phyloP scores from a whole-genome alignment of 2,888 invertebrate species.

The Germaria angustata region DNA sequence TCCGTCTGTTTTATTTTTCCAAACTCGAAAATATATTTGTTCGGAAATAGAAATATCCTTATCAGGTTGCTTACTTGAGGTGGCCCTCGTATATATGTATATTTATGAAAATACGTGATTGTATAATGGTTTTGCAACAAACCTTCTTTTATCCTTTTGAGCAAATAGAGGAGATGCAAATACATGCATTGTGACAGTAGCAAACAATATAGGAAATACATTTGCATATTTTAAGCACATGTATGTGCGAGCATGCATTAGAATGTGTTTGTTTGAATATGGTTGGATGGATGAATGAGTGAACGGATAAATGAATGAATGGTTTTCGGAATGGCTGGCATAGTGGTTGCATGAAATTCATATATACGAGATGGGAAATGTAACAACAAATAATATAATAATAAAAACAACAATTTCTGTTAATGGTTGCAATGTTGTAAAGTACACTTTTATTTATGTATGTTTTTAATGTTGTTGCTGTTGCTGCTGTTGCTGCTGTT shows the following conservation, averaged over 20 bases:
- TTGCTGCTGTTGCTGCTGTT: background rate
- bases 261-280: background rate
- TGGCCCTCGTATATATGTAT: background rate
- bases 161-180: slow-evolving; percentile 10
- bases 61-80: too few species aligned
- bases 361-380: background rate
- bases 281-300: slow-evolving; percentile 11
- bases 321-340: background rate
- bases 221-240: background rate
- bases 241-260: too few species aligned
- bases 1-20: too few species aligned
- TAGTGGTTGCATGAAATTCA: slow-evolving; percentile 15
- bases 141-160: slow-evolving; percentile 28
- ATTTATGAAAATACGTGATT: background rate
- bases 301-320: slow-evolving; percentile 8
- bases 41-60: too few species aligned
- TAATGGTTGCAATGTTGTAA: slow-evolving; percentile 53
- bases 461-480: background rate
- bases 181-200: slow-evolving; percentile 8
- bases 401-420: slow-evolving; percentile 7
- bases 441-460: slow-evolving; percentile 45
- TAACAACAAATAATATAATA: background rate
- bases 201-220: slow-evolving; percentile 31
- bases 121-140: slow-evolving; percentile 41
- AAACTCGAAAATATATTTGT: too few species aligned